Percentiles rank a stretch among this genome's conserved stretches.
Conservation (phyloP, 1,140 invertebrate genomes). For the Ips nitidus region DNA sequence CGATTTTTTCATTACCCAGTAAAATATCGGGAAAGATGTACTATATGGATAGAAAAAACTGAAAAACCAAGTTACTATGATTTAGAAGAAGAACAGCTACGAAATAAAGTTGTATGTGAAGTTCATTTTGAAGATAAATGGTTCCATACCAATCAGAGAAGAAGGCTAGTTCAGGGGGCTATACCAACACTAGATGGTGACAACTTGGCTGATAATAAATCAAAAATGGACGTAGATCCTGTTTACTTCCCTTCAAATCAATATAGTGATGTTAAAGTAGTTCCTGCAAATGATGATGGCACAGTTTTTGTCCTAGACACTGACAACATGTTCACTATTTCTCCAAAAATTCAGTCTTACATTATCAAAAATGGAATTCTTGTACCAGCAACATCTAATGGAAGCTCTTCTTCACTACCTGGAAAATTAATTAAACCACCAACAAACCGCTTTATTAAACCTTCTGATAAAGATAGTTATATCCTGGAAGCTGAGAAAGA, state of each 20-base stretch:
- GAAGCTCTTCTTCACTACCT: slow-evolving; percentile 2
- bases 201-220: slow-evolving; percentile 9
- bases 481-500: slow-evolving; percentile 24
- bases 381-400: slow-evolving; percentile 36
- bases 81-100: slow-evolving; percentile 58
- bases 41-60: slow-evolving; percentile 59
- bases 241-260: slow-evolving; percentile 37
- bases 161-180: slow-evolving; percentile 46
- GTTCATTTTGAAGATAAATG: slow-evolving; percentile 58
- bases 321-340: slow-evolving; percentile 37
- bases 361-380: slow-evolving; percentile 44
- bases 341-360: slow-evolving; percentile 43
- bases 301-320: slow-evolving; percentile 49
- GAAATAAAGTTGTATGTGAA: slow-evolving; percentile 62
- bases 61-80: slow-evolving; percentile 55
- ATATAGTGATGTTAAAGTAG: slow-evolving; percentile 45
- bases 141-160: slow-evolving; percentile 57
- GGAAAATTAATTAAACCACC: slow-evolving; percentile 19
- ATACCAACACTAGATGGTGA: slow-evolving; percentile 49
- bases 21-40: slow-evolving; percentile 58
- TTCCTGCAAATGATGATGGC: slow-evolving; percentile 49
- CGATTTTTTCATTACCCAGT: slow-evolving; percentile 65
- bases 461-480: slow-evolving; percentile 19
- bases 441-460: slow-evolving; percentile 17
- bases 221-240: not conserved